Conservation (phyloP, 2,113 vertebrate genomes). For the Arenaria interpres region DNA sequence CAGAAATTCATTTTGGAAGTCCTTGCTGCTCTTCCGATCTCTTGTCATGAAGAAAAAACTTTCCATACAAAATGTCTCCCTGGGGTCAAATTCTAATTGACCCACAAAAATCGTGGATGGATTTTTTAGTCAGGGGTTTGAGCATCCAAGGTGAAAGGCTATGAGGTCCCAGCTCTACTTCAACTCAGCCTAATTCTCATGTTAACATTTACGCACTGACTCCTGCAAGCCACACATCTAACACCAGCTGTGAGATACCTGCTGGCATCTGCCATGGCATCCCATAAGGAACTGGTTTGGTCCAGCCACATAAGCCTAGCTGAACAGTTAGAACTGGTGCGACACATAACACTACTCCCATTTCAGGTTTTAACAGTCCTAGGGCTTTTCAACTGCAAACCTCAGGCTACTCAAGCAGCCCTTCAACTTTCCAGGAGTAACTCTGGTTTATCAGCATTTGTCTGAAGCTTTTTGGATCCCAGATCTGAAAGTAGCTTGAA, state of each 20-base stretch:
- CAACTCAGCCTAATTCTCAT: background rate
- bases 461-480: background rate
- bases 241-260: background rate
- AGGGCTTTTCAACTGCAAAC: background rate
- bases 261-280: background rate
- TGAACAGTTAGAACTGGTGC: background rate
- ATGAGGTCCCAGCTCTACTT: background rate
- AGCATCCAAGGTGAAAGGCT: background rate
- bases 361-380: background rate
- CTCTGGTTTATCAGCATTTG: background rate
- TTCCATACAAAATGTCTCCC: background rate
- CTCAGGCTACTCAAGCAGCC: background rate
- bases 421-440: background rate
- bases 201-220: background rate
- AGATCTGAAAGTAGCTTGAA: background rate
- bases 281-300: rapidly evolving
- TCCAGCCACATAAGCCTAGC: background rate
- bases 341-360: background rate
- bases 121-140: background rate
- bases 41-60: background rate
- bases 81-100: background rate
- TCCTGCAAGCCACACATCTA: background rate
- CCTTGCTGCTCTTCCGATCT: background rate
- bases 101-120: rapidly evolving
- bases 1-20: background rate